These are phyloP conservation scores for Heloderma charlesbogerti DNA, from an alignment of 2,113 vertebrate genomes.

Conservation along the genomic window DNA sequence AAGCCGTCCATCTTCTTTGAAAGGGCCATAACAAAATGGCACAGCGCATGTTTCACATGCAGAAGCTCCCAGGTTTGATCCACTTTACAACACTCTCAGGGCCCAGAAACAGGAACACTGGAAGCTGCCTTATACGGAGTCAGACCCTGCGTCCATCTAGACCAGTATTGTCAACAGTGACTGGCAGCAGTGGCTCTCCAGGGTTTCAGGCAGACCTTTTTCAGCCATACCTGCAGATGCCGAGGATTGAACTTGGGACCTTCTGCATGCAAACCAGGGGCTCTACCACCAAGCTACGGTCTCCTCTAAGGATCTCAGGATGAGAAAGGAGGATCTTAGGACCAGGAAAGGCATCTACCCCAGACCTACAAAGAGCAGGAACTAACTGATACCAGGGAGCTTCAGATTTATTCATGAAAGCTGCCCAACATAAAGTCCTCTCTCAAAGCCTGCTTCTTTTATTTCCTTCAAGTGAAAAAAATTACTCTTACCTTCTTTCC, in stretches of 20 bases:
- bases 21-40: not conserved
- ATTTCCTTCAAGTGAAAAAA: not conserved
- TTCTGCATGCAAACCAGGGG: too few species aligned
- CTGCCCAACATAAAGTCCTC: not conserved
- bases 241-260: too few species aligned
- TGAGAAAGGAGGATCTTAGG: too few species aligned
- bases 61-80: not conserved
- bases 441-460: not conserved
- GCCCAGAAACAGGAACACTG: not conserved
- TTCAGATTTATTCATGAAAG: not conserved
- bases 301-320: too few species aligned
- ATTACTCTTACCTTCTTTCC: slow-evolving; percentile 88
- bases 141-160: too few species aligned
- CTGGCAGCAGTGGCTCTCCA: too few species aligned
- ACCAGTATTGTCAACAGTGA: too few species aligned
- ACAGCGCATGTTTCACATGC: too few species aligned
- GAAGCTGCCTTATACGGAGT: not conserved
- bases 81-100: not conserved
- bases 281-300: too few species aligned
- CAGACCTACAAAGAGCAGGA: not conserved
- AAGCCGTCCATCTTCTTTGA: not conserved
- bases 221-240: too few species aligned
- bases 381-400: not conserved
- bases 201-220: too few species aligned
- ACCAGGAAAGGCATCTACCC: not conserved